A percentile compares a stretch with the other conserved stretches of the same genome.
These are phyloP conservation scores for Trissoscelio sp. DNA, from an alignment of 2,888 invertebrate genomes.

Conservation along the genomic window DNA sequence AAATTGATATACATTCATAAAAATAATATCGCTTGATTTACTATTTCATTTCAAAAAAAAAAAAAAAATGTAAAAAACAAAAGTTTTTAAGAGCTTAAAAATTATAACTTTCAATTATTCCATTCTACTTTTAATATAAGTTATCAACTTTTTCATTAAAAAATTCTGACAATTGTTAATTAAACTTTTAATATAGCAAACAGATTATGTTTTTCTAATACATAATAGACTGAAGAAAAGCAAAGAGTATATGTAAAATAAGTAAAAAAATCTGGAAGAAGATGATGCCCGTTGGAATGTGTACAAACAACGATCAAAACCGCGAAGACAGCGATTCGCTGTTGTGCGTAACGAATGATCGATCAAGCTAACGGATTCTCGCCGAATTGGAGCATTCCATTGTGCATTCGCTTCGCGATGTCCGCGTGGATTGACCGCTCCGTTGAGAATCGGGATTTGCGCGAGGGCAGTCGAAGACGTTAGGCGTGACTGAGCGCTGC, in stretches of 20 bases:
- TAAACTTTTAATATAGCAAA: no score
- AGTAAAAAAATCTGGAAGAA: not conserved
- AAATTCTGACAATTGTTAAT: no score
- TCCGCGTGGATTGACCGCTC: constrained; percentile 47
- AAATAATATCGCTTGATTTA: no score
- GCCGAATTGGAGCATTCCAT: constrained; percentile 65
- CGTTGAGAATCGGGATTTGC: constrained; percentile 43
- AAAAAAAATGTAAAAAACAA: no score
- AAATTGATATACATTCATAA: no score
- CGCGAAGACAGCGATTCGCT: constrained; percentile 26
- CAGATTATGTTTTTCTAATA: no score
- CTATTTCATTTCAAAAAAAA: no score
- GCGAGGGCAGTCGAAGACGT: constrained; percentile 50
- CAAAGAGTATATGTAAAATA: not conserved
- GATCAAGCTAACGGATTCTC: constrained; percentile 63
- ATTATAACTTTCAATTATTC: no score
- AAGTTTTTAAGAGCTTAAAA: no score
- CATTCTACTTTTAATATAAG: no score
- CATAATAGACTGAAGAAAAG: not conserved
- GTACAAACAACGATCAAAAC: constrained; percentile 39
- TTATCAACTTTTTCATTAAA: no score
- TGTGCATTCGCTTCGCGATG: constrained; percentile 52
- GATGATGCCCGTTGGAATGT: constrained; percentile 33
- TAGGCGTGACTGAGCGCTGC: constrained; percentile 65
- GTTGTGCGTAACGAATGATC: constrained; percentile 64